These are phyloP conservation scores for Neelides folsomi DNA, from an alignment of 2,888 invertebrate species.

Conservation along the genomic window DNA sequence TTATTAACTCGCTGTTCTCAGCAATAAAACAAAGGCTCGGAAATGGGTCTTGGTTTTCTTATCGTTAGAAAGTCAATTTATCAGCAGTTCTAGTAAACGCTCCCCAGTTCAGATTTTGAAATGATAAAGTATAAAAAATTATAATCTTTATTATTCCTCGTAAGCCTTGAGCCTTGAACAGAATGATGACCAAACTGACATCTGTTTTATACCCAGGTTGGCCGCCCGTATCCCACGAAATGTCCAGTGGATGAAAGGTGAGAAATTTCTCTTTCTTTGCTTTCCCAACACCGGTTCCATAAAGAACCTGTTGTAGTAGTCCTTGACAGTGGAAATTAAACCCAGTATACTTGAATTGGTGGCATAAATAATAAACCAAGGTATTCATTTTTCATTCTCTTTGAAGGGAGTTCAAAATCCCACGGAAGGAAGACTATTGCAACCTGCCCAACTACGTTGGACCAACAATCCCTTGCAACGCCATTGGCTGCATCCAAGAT, in stretches of 20 bases:
- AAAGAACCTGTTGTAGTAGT: neutral
- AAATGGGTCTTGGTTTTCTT: no score
- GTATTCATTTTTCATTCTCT: neutral
- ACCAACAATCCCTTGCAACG: constrained; percentile 20
- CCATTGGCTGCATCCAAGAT: constrained; percentile 25
- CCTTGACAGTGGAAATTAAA: no score
- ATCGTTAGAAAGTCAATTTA: no score
- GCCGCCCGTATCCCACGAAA: constrained; percentile 22
- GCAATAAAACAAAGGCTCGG: no score
- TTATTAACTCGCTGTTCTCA: no score
- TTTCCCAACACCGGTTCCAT: neutral
- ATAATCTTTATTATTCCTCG: no score
- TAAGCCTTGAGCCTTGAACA: no score
- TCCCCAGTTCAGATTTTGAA: no score
- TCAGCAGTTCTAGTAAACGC: no score
- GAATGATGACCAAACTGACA: no score
- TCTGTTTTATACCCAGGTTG: constrained; percentile 10
- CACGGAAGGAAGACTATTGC: constrained; percentile 17
- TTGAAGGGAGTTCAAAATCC: constrained; percentile 25
- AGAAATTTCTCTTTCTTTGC: neutral
- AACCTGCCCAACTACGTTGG: constrained; percentile 21
- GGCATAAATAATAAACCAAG: neutral
- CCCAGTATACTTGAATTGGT: neutral
- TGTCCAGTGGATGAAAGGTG: constrained; percentile 30
- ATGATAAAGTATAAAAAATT: no score